phyloP scores from a whole-genome alignment of 2,888 invertebrate species.

The Dryobotodes eremita region DNA sequence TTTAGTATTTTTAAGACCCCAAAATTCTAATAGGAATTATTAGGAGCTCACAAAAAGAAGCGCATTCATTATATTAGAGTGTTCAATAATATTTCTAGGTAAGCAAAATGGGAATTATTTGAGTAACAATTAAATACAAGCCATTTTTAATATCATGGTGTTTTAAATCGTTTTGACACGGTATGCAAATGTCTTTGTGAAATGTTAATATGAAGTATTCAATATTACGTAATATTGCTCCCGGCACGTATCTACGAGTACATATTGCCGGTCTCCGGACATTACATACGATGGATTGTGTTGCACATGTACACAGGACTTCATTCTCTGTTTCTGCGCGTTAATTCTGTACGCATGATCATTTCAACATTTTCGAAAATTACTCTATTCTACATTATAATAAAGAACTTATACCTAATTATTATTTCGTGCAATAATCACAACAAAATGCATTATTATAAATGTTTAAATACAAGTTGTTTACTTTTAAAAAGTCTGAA shows the following conservation, averaged over 20 bases:
- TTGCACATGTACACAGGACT: neutral
- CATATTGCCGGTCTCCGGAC: slow-evolving; percentile 13
- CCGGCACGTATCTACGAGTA: slow-evolving; percentile 17
- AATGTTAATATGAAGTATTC: no score
- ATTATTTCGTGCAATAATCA: neutral
- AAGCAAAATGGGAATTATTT: no score
- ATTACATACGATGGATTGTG: neutral
- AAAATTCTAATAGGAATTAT: no score
- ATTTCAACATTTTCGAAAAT: neutral
- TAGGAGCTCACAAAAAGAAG: no score
- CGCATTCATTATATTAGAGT: no score
- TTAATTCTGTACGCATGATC: neutral
- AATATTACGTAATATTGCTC: neutral
- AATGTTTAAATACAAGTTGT: neutral
- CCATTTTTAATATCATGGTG: no score
- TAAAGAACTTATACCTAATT: neutral
- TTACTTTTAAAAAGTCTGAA: neutral
- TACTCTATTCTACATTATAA: neutral
- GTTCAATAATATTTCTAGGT: no score
- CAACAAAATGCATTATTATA: neutral
- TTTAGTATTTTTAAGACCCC: no score
- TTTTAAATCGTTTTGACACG: no score
- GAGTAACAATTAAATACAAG: no score
- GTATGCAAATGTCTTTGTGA: no score
- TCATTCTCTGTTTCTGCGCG: neutral